These are phyloP conservation scores for Oreochromis niloticus DNA, from an alignment of 2,113 vertebrate genomes.

Conservation along the genomic window DNA sequence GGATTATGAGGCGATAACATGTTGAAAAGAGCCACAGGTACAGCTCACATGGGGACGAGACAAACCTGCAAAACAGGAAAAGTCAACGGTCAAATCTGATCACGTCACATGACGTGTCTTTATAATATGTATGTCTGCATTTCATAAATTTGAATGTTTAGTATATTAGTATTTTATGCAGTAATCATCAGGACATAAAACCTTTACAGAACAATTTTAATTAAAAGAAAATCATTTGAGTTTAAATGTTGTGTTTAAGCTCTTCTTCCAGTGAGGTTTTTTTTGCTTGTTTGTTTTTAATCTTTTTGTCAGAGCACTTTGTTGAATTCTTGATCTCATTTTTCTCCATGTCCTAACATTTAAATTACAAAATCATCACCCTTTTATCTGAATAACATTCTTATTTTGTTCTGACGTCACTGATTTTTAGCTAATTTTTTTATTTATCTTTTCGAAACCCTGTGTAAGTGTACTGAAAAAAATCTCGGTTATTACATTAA, in stretches of 20 bases:
- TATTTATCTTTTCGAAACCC: rapidly evolving
- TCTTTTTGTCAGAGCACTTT: neutral
- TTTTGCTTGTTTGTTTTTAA: rapidly evolving
- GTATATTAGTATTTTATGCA: neutral
- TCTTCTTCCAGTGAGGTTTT: neutral
- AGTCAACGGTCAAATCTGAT: neutral
- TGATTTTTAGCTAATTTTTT: neutral
- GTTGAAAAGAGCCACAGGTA: neutral
- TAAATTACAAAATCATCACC: neutral
- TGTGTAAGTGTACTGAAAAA: neutral
- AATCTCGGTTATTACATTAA: neutral
- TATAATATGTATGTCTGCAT: neutral
- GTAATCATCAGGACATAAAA: neutral
- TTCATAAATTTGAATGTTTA: neutral
- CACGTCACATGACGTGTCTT: neutral
- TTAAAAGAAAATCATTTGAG: neutral
- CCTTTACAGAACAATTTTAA: neutral
- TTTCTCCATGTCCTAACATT: neutral
- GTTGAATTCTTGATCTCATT: rapidly evolving
- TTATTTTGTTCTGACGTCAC: rapidly evolving
- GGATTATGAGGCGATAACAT: neutral
- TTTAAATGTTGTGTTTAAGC: neutral
- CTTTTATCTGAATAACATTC: neutral
- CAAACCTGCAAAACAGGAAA: constrained; percentile 46
- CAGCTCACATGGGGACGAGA: neutral